Evolutionary conservation across 2,113 vertebrate genomes (phyloP).

Genomic region (Colius striatus): DNA sequence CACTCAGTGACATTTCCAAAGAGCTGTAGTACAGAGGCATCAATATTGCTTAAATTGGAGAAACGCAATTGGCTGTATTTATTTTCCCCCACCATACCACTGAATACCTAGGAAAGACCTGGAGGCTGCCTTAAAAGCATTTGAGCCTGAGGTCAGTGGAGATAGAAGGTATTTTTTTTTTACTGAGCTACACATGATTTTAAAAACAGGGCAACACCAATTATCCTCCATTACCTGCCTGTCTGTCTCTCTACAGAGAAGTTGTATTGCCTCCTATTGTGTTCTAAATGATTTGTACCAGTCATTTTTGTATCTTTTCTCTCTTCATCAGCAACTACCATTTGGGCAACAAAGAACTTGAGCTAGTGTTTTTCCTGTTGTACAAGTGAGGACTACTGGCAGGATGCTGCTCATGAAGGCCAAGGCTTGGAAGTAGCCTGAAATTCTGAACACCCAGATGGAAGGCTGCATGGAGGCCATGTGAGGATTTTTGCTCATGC

Average conservation of each 20-base stretch:
- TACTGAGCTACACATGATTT: not conserved
- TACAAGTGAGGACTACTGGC: fast-evolving
- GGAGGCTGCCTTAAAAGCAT: not conserved
- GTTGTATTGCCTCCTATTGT: no score
- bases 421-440: not conserved
- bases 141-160: not conserved
- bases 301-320: not conserved
- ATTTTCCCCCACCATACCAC: not conserved
- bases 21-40: not conserved
- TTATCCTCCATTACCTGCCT: not conserved
- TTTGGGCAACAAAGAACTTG: not conserved
- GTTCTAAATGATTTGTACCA: not conserved
- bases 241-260: not conserved
- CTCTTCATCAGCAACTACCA: not conserved
- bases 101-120: not conserved
- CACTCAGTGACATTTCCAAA: not conserved
- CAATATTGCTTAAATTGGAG: not conserved
- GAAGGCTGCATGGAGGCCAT: fast-evolving
- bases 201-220: not conserved
- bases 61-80: not conserved
- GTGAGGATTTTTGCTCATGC: fast-evolving
- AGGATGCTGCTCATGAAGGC: not conserved
- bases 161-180: not conserved
- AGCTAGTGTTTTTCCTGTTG: not conserved
- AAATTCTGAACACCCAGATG: not conserved